phyloP scores from a whole-genome alignment of 2,113 vertebrate species.

The Lontra canadensis region DNA sequence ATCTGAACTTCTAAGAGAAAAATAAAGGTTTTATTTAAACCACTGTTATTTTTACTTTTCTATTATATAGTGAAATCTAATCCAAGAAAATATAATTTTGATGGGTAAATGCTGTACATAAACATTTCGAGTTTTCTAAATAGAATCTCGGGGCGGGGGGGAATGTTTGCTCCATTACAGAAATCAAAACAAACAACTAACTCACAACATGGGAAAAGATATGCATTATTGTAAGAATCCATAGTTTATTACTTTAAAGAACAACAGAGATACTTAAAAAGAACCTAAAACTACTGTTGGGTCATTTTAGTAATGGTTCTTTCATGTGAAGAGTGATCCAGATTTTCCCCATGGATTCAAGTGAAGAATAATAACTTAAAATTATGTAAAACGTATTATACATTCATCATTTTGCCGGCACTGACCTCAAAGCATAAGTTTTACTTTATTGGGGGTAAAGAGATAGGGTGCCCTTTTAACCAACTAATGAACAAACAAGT shows the following conservation, averaged over 20 bases:
- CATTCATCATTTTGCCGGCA: constrained; percentile 38
- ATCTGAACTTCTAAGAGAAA: neutral
- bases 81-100: neutral
- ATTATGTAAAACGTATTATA: neutral
- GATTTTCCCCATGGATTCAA: neutral
- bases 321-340: neutral
- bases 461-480: constrained; percentile 49
- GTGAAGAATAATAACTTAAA: neutral
- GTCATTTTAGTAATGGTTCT: neutral
- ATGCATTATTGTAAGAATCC: neutral
- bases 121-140: neutral
- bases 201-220: neutral
- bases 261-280: neutral
- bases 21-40: neutral
- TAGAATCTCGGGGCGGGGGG: neutral
- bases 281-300: neutral
- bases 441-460: constrained; percentile 31
- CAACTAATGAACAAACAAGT: constrained; percentile 47
- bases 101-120: neutral
- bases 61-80: neutral
- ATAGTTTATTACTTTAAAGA: neutral
- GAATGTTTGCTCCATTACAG: neutral
- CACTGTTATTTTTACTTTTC: neutral
- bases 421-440: constrained; percentile 56
- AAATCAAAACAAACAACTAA: neutral